Evolutionary conservation across 2,888 invertebrate genomes (phyloP), one percentile per base, ranked within the genome.

Genomic region (Antheraea yamamai): DNA sequence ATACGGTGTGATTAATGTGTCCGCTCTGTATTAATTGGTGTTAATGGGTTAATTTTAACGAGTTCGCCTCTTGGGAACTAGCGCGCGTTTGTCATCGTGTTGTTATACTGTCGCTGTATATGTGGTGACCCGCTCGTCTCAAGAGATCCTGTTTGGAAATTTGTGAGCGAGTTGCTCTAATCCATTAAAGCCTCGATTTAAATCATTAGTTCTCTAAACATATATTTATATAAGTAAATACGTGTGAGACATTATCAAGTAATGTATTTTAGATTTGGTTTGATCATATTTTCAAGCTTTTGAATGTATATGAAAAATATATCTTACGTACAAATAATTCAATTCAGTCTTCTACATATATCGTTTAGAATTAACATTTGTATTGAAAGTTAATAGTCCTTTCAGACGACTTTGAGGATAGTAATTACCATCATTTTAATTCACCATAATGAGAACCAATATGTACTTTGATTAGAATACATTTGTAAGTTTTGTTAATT

Each of bases 11-110:
- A 7, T 68, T 68, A 68, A 68, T 68, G 68, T 68, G 68, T 68
- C 68, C 68, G 78, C 76, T 68, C 76, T 79, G 77, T 79, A 78
- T 83, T 72, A 47, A 58, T 74, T 74, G 39, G 23, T 89, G 91
- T 91, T 91, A 92, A 92, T 91, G 87, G 90, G 89, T 89, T 91
- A 91, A 92, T 91, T 89, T 85, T 89, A 85, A 88, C 82, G 85
- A 87, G 85, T 79, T 78, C 80, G 80, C 75, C 30, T 68, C 73
- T 81, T 79, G 84, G 81, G 86, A 85, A 75, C 75, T 39, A 55
- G 58, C 47, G 35, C 80, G 80, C 80, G 80, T 80, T 79, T 80
- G 80, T 80, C 80, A 80, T 79, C 79, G 80, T 72, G 80, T 74
- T 55, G 55, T 72, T 71, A 18, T 52, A 23, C 68, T 55, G 51